Conservation (phyloP, 2,888 invertebrate genomes). For the Salticus scenicus region DNA sequence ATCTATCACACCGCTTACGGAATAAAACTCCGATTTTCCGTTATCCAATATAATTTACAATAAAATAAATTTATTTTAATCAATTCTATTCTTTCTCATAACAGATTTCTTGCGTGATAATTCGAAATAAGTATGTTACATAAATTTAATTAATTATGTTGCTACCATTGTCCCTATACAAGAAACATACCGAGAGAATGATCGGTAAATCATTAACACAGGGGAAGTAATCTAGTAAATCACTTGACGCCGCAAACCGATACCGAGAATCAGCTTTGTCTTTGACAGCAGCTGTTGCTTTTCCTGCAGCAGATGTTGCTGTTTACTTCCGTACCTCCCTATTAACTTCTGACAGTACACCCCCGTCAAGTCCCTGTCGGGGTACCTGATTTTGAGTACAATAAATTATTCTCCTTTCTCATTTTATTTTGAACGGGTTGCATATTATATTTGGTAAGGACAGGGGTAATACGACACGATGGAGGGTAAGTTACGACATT, state of each 20-base stretch:
- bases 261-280: conserved; percentile 15
- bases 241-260: conserved; percentile 35
- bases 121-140: no score
- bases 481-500: background rate
- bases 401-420: background rate
- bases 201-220: background rate
- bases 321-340: conserved; percentile 11
- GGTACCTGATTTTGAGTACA: conserved; percentile 18
- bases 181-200: no score
- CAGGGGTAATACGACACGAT: conserved; percentile 12
- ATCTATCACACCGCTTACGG: no score
- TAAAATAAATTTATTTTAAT: no score
- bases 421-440: conserved; percentile 33
- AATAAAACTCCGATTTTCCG: no score
- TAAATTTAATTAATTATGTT: no score
- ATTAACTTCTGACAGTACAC: conserved; percentile 25
- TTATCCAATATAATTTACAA: no score
- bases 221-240: conserved; percentile 41
- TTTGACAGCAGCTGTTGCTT: conserved; percentile 25
- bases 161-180: no score
- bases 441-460: background rate
- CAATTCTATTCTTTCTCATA: no score
- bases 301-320: conserved; percentile 33
- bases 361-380: conserved; percentile 24
- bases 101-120: no score